A percentile compares a stretch with the other conserved stretches of the same genome.
Conservation (phyloP, 2,888 invertebrate genomes). For the Pseudococcus longispinus region DNA sequence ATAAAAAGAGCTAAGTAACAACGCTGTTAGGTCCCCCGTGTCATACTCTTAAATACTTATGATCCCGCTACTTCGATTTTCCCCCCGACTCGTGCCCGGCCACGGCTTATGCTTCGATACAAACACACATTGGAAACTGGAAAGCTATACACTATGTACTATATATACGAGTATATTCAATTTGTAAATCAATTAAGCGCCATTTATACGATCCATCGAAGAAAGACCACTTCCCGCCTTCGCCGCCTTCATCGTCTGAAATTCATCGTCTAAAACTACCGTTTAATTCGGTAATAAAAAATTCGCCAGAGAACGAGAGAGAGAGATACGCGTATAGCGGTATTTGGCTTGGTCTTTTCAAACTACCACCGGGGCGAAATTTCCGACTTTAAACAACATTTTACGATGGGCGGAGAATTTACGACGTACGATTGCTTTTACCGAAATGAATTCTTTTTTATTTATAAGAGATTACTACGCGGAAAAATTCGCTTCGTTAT, state of each 20-base stretch:
- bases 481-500: constrained; percentile 28
- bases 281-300: constrained; percentile 34
- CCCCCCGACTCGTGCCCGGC: background rate
- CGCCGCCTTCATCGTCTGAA: background rate
- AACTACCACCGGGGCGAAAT: background rate
- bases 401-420: constrained; percentile 39
- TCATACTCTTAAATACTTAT: background rate
- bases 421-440: constrained; percentile 45
- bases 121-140: background rate
- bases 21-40: background rate
- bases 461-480: constrained; percentile 34
- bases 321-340: background rate
- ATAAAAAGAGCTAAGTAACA: background rate
- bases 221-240: background rate
- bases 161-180: constrained; percentile 13
- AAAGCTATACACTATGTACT: too few species aligned
- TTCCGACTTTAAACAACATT: constrained; percentile 37
- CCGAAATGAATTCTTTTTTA: constrained; percentile 42
- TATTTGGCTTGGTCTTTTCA: constrained; percentile 10
- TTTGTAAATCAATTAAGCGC: constrained; percentile 17
- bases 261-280: constrained; percentile 16
- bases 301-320: background rate
- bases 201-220: constrained; percentile 14
- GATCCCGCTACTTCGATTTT: background rate
- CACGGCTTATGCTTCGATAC: background rate